Percentiles rank a stretch among this genome's conserved stretches.
Evolutionary conservation across 1,140 invertebrate genomes (phyloP).

Genomic region (Tetranychus cinnabarinus): DNA sequence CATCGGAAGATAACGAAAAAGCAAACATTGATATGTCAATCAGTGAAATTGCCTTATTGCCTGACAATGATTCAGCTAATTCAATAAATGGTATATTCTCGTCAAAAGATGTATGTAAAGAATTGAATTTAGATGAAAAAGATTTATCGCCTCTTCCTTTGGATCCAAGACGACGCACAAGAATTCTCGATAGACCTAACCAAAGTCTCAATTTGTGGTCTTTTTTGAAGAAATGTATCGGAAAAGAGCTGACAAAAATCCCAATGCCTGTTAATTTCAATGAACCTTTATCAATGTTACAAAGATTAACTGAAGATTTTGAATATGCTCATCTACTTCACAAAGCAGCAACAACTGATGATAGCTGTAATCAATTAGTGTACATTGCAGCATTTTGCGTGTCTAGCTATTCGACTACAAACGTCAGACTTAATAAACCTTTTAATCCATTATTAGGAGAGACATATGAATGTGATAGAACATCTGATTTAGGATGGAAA

Average conservation of each 20-base stretch:
- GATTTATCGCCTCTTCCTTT: background rate
- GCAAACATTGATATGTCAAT: background rate
- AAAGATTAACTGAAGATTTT: slow-evolving; percentile 23
- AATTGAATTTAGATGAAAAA: background rate
- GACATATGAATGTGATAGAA: background rate
- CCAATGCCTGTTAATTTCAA: slow-evolving; percentile 33
- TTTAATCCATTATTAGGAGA: background rate
- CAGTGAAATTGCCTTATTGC: background rate
- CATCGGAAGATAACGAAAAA: background rate
- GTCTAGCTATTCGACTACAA: background rate
- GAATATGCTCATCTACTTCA: slow-evolving; percentile 53
- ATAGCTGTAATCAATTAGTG: slow-evolving; percentile 51
- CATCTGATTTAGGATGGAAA: background rate
- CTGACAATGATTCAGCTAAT: background rate
- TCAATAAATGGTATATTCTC: background rate
- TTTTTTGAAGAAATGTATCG: slow-evolving; percentile 55
- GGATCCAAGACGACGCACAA: slow-evolving; percentile 30
- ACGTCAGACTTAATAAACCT: background rate
- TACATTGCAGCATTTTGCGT: background rate
- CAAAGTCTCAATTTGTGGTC: slow-evolving; percentile 58
- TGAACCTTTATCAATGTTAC: slow-evolving; percentile 92
- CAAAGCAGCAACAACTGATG: slow-evolving; percentile 38
- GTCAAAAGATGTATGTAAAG: background rate
- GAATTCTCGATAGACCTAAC: slow-evolving; percentile 75
- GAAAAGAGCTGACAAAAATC: slow-evolving; percentile 95